A percentile compares a stretch with the other conserved stretches of the same genome.
These are phyloP conservation scores for Mus spretus DNA, from an alignment of 2,797 vertebrate genomes.

Conservation along the genomic window DNA sequence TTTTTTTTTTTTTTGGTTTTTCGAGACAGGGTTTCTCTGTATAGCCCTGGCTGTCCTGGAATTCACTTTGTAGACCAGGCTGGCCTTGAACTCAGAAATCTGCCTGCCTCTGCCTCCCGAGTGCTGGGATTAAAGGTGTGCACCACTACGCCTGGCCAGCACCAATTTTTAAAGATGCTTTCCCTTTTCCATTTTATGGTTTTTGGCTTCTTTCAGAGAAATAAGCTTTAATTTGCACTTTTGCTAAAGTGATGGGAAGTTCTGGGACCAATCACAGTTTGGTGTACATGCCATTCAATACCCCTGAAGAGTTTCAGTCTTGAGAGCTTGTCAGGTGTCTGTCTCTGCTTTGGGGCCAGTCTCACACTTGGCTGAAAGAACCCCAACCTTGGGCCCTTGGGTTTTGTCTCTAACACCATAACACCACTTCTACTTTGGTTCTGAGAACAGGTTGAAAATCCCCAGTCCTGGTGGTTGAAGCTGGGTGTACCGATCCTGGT, in stretches of 20 bases:
- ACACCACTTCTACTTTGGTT: not conserved
- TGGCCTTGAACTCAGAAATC: no score
- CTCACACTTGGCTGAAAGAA: not conserved
- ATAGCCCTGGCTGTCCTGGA: no score
- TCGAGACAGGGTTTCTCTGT: no score
- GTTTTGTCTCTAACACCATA: not conserved
- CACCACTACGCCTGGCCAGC: no score
- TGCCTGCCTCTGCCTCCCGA: no score
- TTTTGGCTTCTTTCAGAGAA: not conserved
- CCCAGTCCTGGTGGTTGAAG: not conserved
- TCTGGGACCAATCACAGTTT: not conserved
- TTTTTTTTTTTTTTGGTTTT: no score
- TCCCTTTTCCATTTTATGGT: no score
- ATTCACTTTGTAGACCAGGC: no score
- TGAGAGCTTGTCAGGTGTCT: not conserved
- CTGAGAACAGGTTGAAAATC: not conserved
- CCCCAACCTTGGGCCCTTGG: not conserved
- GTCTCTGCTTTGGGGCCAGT: not conserved
- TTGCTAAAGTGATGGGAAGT: not conserved
- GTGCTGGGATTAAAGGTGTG: no score
- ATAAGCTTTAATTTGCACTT: not conserved
- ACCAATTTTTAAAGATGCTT: no score
- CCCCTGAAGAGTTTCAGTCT: not conserved
- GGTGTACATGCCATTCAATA: not conserved
- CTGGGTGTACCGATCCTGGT: not conserved